phyloP scores from a whole-genome alignment of 2,113 vertebrate species.

The Grammomys surdaster region DNA sequence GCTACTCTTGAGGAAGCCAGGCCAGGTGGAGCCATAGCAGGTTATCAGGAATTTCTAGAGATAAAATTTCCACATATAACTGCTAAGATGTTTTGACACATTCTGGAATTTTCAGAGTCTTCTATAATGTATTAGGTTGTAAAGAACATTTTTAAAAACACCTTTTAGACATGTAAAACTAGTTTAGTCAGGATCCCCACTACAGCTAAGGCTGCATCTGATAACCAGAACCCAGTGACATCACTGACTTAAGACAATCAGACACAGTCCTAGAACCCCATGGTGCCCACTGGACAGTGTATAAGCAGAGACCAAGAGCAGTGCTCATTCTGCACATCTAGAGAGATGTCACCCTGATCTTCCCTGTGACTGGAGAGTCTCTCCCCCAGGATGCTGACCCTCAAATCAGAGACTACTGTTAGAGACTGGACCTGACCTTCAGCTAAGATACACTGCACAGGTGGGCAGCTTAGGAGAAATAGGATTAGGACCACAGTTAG shows the following conservation, averaged over 20 bases:
- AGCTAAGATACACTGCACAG: not conserved
- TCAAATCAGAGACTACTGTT: not conserved
- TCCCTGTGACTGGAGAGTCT: not conserved
- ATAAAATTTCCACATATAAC: not conserved
- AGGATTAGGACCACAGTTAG: not conserved
- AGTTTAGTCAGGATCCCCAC: not conserved
- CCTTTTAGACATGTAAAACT: not conserved
- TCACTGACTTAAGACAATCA: not conserved
- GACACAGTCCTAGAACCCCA: not conserved
- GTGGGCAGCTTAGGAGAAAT: not conserved
- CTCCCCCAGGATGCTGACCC: not conserved
- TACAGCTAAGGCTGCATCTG: not conserved
- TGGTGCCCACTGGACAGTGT: not conserved
- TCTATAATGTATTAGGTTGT: not conserved
- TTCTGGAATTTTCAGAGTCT: conserved; percentile 2
- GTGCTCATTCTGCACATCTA: not conserved
- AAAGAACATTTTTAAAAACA: not conserved
- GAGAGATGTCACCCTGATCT: not conserved
- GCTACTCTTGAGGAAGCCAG: not conserved
- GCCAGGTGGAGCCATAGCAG: not conserved
- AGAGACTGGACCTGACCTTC: not conserved
- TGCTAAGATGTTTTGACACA: not conserved
- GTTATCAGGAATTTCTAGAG: not conserved
- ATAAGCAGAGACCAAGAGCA: not conserved
- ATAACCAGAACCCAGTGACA: not conserved